Percentiles rank a stretch among this genome's conserved stretches.
phyloP scores from a whole-genome alignment of 1,140 invertebrate species.

The Ceratina australensis region DNA sequence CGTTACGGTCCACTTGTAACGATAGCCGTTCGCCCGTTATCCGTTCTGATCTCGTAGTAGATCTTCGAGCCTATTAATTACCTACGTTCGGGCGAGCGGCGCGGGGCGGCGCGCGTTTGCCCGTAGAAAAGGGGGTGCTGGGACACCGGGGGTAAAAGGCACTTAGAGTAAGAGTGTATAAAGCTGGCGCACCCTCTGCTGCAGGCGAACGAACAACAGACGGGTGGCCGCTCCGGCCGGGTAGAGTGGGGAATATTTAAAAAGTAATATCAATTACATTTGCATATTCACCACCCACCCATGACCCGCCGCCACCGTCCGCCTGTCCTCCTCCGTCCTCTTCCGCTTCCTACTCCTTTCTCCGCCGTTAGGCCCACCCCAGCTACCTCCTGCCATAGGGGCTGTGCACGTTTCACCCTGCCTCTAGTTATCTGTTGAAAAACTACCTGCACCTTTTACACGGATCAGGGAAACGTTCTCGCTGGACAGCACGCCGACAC shows the following conservation, averaged over 20 bases:
- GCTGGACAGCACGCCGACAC: background rate
- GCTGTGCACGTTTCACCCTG: slow-evolving; percentile 45
- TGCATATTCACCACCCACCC: slow-evolving; percentile 77
- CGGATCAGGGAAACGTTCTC: slow-evolving; percentile 4
- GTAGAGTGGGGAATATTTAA: slow-evolving; percentile 78
- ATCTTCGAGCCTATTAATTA: slow-evolving; percentile 76
- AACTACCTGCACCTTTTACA: slow-evolving; percentile 26
- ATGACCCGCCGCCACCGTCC: slow-evolving; percentile 62
- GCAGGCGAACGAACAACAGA: slow-evolving; percentile 68
- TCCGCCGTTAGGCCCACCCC: slow-evolving; percentile 43
- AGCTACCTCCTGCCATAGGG: slow-evolving; percentile 32
- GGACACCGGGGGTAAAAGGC: slow-evolving; percentile 70
- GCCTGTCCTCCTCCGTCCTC: slow-evolving; percentile 31
- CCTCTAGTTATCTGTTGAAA: slow-evolving; percentile 15
- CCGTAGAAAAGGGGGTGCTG: slow-evolving; percentile 38
- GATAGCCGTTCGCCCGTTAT: slow-evolving; percentile 61
- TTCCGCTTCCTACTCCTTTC: slow-evolving; percentile 31
- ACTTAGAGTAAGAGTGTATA: slow-evolving; percentile 72
- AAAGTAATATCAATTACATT: slow-evolving; percentile 81
- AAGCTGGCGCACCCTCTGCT: slow-evolving; percentile 70
- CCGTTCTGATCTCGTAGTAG: slow-evolving; percentile 67
- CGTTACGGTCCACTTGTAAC: slow-evolving; percentile 69
- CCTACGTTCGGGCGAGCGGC: slow-evolving; percentile 58
- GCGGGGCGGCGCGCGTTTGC: slow-evolving; percentile 17
- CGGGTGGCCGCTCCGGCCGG: slow-evolving; percentile 60